A percentile compares a stretch with the other conserved stretches of the same genome.
These are phyloP conservation scores for Cotesia chilonis DNA, from an alignment of 1,140 invertebrate species.

Conservation along the genomic window DNA sequence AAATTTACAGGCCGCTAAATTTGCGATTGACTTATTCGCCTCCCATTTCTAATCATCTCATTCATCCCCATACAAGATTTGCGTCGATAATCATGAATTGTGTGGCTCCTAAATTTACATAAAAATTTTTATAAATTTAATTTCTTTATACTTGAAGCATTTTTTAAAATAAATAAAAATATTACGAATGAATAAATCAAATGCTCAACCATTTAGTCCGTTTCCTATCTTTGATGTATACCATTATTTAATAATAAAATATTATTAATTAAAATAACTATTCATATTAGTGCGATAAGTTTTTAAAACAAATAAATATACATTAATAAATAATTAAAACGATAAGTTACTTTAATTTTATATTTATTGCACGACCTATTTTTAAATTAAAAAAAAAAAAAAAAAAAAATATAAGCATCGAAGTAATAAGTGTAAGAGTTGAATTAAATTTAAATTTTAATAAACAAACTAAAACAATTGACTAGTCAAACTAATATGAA, in stretches of 20 bases:
- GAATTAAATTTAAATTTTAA: background rate
- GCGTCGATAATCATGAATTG: slow-evolving; percentile 38
- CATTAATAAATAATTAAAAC: slow-evolving; percentile 19
- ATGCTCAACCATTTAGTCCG: slow-evolving; percentile 29
- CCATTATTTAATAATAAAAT: slow-evolving; percentile 38
- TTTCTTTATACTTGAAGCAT: slow-evolving; percentile 1
- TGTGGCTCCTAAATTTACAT: background rate
- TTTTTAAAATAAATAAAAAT: slow-evolving; percentile 2
- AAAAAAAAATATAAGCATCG: background rate
- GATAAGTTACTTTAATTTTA: slow-evolving; percentile 31
- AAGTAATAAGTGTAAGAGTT: background rate
- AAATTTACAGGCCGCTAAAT: background rate
- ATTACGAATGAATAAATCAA: slow-evolving; percentile 14
- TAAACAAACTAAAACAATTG: no score
- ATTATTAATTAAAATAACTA: slow-evolving; percentile 9
- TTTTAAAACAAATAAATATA: slow-evolving; percentile 29
- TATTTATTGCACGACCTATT: slow-evolving; percentile 27
- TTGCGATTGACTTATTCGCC: slow-evolving; percentile 38
- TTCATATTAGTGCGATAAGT: slow-evolving; percentile 37
- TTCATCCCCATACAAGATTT: slow-evolving; percentile 42
- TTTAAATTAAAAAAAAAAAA: background rate
- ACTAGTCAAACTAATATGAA: no score
- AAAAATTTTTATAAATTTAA: slow-evolving; percentile 12
- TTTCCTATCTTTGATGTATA: slow-evolving; percentile 32
- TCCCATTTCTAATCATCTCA: slow-evolving; percentile 39